Conservation (phyloP, 1,140 invertebrate species). For the Anadara kagoshimensis region DNA sequence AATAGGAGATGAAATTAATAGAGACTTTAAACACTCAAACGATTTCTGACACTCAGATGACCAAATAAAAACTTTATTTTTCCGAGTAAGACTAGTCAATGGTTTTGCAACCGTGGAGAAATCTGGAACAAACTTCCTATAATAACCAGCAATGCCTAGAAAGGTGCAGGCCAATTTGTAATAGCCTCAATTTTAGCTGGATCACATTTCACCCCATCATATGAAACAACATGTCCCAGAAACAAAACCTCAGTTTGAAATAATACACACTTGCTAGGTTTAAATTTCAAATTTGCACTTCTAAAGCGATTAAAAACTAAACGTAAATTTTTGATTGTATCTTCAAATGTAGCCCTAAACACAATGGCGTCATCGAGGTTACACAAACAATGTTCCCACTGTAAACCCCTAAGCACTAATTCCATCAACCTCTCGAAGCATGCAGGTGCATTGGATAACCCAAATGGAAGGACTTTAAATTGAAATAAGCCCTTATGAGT, state of each 20-base stretch:
- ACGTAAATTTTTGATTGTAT: constrained; percentile 26
- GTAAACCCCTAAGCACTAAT: constrained; percentile 23
- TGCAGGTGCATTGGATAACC: neutral
- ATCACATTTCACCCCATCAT: constrained; percentile 18
- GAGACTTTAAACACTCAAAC: constrained; percentile 23
- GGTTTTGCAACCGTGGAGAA: constrained; percentile 29
- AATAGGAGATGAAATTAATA: constrained; percentile 29
- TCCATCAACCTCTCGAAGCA: constrained; percentile 9
- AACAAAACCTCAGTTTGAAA: constrained; percentile 29
- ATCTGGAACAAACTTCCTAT: constrained; percentile 22
- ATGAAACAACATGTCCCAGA: constrained; percentile 24
- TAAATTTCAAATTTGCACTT: constrained; percentile 27
- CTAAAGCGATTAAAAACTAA: constrained; percentile 32
- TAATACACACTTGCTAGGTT: constrained; percentile 38
- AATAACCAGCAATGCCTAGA: constrained; percentile 31
- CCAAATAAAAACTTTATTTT: constrained; percentile 17
- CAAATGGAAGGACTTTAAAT: constrained; percentile 28
- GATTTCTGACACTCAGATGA: constrained; percentile 3
- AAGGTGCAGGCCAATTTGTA: constrained; percentile 39
- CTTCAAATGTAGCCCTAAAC: too few relatives aligned
- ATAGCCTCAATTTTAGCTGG: constrained; percentile 14
- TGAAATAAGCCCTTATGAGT: constrained; percentile 28
- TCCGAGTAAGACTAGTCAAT: constrained; percentile 6
- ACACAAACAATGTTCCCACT: constrained; percentile 23
- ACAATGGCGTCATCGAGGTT: constrained; percentile 43